Base-by-base conservation (phyloP, 1,140 invertebrate species). In the Steinernema khuongi region DNA sequence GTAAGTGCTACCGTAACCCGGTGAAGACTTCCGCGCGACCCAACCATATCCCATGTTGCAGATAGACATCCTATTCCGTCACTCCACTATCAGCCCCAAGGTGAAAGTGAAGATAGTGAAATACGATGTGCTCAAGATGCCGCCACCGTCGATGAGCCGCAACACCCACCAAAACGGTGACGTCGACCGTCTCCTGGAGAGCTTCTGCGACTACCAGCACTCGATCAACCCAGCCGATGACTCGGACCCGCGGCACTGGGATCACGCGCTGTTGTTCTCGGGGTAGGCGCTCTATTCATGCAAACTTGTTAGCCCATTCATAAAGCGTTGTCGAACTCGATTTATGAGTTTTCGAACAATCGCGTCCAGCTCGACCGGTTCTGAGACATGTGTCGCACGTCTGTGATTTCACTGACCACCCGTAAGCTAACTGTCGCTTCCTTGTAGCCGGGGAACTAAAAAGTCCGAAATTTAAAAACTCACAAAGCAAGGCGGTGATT, bases 201-300 rank as follows among this genome's bases (percentile, higher is more conserved):
- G 68, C 4, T 79, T 79, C 60, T 79, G 78, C 32, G 69, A 76
- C 17, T 79, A 79, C 41, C 78, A 79, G 66, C 31, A 72, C 14
- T 43, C 70, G 29, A 68, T 79, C 1, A 79, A 79, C 31, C 68
- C 73, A 26, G 69, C 72, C 7, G 43, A 29, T 26, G 78, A 79
- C 32, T 43, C 31, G 18, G 78, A 79, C 31, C 78, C 78, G 29
- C 41, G 77, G 22, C 78, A 79, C 72, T 79, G 78, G 78, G 78
- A 79, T 33, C 78, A 79, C 31, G 78, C 78, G 33, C 69, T 79
- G 17, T 73, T 79, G 1, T 79, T 79, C 32, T 79, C 78, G 17
- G 78, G 78, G 78, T 79, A 60, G 29, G n/a, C 41, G 17, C n/a
- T 66, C 31, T 0, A 66, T 2, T 73, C 32, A 73, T 14, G n/a